Percentiles rank a stretch among this genome's conserved stretches.
Evolutionary conservation across 2,888 invertebrate genomes (phyloP).

Genomic region (Acrocera orbiculus): DNA sequence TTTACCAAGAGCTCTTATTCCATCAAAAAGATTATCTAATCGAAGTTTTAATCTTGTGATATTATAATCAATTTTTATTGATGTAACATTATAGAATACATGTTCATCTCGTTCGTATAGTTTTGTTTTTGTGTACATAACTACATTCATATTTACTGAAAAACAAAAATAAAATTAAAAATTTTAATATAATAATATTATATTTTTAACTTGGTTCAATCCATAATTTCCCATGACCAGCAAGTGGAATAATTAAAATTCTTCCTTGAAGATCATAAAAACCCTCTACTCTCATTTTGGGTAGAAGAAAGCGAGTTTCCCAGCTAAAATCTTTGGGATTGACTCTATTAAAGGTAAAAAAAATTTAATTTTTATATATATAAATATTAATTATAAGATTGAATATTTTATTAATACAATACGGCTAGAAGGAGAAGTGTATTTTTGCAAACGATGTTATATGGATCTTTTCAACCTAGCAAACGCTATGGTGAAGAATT

Average conservation of each 20-base stretch:
- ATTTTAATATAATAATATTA: neutral
- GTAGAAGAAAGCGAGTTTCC: slow-evolving; percentile 42
- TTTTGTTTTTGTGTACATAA: slow-evolving; percentile 42
- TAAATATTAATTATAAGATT: too few species aligned
- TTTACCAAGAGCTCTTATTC: slow-evolving; percentile 43
- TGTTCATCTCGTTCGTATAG: slow-evolving; percentile 41
- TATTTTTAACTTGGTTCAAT: slow-evolving; percentile 46
- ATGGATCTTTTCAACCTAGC: too few species aligned
- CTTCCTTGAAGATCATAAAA: slow-evolving; percentile 46
- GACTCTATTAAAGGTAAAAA: slow-evolving; percentile 31
- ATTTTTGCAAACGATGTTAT: too few species aligned
- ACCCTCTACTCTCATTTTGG: slow-evolving; percentile 47
- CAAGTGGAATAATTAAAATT: slow-evolving; percentile 46
- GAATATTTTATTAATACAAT: too few species aligned
- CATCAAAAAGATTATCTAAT: slow-evolving; percentile 49
- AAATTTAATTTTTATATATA: too few species aligned
- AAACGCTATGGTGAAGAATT: too few species aligned
- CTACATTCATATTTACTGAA: slow-evolving; percentile 45
- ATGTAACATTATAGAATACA: slow-evolving; percentile 46
- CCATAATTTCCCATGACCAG: slow-evolving; percentile 46
- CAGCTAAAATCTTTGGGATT: slow-evolving; percentile 47
- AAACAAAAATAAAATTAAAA: slow-evolving; percentile 12
- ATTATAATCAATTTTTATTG: slow-evolving; percentile 42
- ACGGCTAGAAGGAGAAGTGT: too few species aligned
- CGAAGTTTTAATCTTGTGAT: slow-evolving; percentile 43